Evolutionary conservation across 2,888 invertebrate species (phyloP).

Genomic region (Phyllotreta cruciferae): DNA sequence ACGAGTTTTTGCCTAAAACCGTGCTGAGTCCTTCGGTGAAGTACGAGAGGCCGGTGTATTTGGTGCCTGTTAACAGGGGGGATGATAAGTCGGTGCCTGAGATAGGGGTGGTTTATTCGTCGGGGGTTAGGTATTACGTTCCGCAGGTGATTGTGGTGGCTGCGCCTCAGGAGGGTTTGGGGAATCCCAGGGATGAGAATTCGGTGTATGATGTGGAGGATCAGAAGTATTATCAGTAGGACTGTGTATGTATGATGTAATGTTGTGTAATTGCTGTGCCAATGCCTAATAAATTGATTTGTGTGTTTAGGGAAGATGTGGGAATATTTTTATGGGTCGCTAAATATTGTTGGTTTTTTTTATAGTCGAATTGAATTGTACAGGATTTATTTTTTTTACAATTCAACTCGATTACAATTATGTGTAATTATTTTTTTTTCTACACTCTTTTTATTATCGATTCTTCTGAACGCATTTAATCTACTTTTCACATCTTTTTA

Average conservation of each 20-base stretch:
- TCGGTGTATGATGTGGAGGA: conserved; percentile 56
- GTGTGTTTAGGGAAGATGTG: background rate
- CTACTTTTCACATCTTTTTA: too few species aligned
- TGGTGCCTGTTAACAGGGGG: conserved; percentile 24
- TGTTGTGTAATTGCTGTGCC: conserved; percentile 24
- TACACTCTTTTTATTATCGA: too few species aligned
- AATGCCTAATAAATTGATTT: conserved; percentile 16
- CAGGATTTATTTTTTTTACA: too few species aligned
- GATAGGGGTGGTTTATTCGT: conserved; percentile 58
- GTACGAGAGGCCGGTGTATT: conserved; percentile 44
- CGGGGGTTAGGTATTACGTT: conserved; percentile 58
- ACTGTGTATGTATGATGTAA: background rate
- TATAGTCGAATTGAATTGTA: too few species aligned
- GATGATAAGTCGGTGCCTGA: conserved; percentile 52
- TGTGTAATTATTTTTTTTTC: too few species aligned
- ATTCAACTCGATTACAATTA: too few species aligned
- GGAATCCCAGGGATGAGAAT: conserved; percentile 49
- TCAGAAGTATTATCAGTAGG: conserved; percentile 50
- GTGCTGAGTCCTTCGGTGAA: conserved; percentile 46
- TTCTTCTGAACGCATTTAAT: too few species aligned
- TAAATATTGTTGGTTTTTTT: background rate
- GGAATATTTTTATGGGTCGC: background rate
- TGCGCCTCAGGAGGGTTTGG: conserved; percentile 19
- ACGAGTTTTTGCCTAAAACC: conserved; percentile 48
- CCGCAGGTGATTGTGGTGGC: conserved; percentile 54